These are phyloP conservation scores for Verasper variegatus DNA, from an alignment of 2,113 vertebrate species.

Conservation along the genomic window DNA sequence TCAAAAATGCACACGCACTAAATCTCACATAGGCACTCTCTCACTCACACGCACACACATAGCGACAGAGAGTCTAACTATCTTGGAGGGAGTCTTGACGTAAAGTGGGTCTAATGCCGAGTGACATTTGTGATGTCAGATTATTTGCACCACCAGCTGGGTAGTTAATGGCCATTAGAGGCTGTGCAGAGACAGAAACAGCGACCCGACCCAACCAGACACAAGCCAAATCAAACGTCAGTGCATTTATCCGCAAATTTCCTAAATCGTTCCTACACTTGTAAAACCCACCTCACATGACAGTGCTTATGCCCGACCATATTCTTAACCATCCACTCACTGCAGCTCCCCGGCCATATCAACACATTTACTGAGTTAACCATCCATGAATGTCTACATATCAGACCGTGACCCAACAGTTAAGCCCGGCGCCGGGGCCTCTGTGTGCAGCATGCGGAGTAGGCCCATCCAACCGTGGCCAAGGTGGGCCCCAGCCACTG, in stretches of 20 bases:
- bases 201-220: constrained; percentile 30
- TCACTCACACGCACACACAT: constrained; percentile 23
- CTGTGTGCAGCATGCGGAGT: constrained; percentile 45
- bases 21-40: neutral
- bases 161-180: constrained; percentile 78
- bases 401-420: constrained; percentile 77
- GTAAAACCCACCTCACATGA: constrained; percentile 43
- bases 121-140: constrained; percentile 79
- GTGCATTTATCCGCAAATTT: constrained; percentile 39
- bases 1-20: constrained; percentile 13
- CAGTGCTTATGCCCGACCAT: constrained; percentile 31
- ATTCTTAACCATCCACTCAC: constrained; percentile 43
- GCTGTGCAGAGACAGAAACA: constrained; percentile 31
- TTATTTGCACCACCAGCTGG: constrained; percentile 79
- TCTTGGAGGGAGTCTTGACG: constrained; percentile 65
- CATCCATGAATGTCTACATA: constrained; percentile 75
- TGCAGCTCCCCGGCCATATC: constrained; percentile 53
- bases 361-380: constrained; percentile 70
- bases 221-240: constrained; percentile 7
- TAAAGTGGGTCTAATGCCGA: constrained; percentile 67
- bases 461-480: constrained; percentile 67
- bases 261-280: constrained; percentile 25
- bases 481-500: constrained; percentile 74
- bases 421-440: constrained; percentile 73
- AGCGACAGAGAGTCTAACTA: constrained; percentile 43